Evolutionary conservation across 1,140 invertebrate genomes (phyloP), one percentile per base, ranked within the genome.

Genomic region (Drosophila pallidifrons): DNA sequence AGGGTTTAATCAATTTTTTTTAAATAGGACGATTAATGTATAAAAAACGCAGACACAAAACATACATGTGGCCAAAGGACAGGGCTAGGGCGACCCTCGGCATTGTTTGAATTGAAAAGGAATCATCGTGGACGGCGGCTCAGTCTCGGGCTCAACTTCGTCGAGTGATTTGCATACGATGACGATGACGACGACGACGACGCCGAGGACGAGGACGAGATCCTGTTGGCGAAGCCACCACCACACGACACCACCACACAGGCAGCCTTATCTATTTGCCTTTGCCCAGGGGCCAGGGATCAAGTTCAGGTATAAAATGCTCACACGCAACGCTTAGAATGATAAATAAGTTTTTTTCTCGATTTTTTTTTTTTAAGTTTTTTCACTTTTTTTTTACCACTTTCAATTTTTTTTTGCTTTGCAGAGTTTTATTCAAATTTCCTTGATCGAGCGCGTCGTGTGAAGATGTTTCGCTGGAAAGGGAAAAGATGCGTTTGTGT

Each of bases 361-460:
- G 5, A 63, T 88, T 86, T 87, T 87, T 88, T 87, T 88, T 83
- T 71, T 54, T 69, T 54, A 75, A 79, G 16, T 89, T 89, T 89
- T 89, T 89, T 89, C 85, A 90, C 85, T 89, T 89, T 89, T 88
- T 88, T 67, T 89, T 89, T 90, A 81, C 75, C 86, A 85, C 86
- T 85, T 90, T 89, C 81, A 72, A 64, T 81, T 89, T 89, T 87
- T 89, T 89, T 87, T 78, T 82, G 38, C 20, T 25, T 25, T 75
- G 63, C 73, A 69, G 66, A 54, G 59, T 74, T 81, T 85, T 89
- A 89, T 89, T 89, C 86, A 89, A 89, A 89, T 89, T 89, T 81
- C 78, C 45, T 64, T 76, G 20, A 7, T 60, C 11, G 66, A 70
- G 68, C 57, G 63, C 75, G 64, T 69, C 86, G 85, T 89, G 85